phyloP scores from a whole-genome alignment of 1,140 invertebrate genomes.

The Drosophila azteca region DNA sequence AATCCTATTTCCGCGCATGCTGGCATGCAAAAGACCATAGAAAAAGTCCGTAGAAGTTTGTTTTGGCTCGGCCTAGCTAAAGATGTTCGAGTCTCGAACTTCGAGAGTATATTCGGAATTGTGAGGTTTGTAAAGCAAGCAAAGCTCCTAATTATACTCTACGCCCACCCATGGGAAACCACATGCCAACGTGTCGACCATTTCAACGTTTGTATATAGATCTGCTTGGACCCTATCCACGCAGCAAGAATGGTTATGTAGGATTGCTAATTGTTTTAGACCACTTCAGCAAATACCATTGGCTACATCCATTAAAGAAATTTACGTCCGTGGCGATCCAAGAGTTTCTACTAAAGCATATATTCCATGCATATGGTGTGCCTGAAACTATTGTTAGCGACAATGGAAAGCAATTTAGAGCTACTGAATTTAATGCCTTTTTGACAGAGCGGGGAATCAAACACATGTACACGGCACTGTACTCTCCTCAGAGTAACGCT shows the following conservation, averaged over 20 bases:
- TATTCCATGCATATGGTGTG: not conserved
- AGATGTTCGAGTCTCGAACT: slow-evolving; percentile 18
- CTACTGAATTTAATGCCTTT: not conserved
- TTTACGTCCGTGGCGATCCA: not conserved
- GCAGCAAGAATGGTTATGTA: not conserved
- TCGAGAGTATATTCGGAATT: slow-evolving; percentile 13
- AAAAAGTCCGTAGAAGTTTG: slow-evolving; percentile 14
- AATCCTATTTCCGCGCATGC: slow-evolving; percentile 11
- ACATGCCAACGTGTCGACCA: not conserved
- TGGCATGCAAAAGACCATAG: slow-evolving; percentile 31
- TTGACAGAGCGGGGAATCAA: not conserved
- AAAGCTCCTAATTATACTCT: slow-evolving; percentile 30
- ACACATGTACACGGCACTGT: not conserved
- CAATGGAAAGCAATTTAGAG: not conserved
- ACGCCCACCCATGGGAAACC: slow-evolving; percentile 18
- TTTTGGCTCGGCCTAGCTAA: slow-evolving; percentile 24
- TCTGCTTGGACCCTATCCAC: not conserved
- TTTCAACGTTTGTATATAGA: not conserved
- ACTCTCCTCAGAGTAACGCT: not conserved
- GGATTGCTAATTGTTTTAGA: not conserved
- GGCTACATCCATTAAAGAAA: not conserved
- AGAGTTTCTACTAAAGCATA: not conserved
- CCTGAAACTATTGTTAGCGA: not conserved
- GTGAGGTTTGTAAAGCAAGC: slow-evolving; percentile 21
- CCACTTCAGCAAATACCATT: not conserved